These are phyloP conservation scores for Agonopterix heracliana DNA, from an alignment of 2,888 invertebrate species.

Conservation along the genomic window DNA sequence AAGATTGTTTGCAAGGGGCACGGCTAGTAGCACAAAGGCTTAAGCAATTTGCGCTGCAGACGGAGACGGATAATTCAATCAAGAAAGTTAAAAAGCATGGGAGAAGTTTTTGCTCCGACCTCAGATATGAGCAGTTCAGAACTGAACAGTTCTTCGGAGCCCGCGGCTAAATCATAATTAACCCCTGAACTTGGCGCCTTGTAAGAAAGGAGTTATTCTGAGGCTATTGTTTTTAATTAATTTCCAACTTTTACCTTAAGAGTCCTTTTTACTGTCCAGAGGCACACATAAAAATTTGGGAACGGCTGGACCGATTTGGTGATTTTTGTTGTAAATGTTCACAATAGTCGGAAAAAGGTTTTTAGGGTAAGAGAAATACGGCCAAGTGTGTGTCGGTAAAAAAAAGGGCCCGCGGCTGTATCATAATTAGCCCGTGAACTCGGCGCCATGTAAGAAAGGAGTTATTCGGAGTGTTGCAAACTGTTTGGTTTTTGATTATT, in stretches of 20 bases:
- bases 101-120: constrained; percentile 24
- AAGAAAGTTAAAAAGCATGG: constrained; percentile 13
- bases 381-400: no score
- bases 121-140: constrained; percentile 21
- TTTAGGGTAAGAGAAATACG: no score
- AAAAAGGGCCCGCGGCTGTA: constrained; percentile 40
- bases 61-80: no score
- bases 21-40: no score
- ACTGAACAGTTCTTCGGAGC: constrained; percentile 24
- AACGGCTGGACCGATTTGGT: no score
- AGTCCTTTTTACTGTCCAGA: no score
- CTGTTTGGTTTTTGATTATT: no score
- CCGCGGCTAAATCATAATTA: constrained; percentile 50
- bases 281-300: no score
- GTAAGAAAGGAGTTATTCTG: constrained; percentile 37
- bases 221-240: constrained; percentile 54
- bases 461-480: constrained; percentile 43
- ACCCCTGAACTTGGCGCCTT: constrained; percentile 29
- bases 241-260: constrained; percentile 42
- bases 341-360: no score
- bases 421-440: constrained; percentile 49
- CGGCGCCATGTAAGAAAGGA: constrained; percentile 28
- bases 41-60: no score
- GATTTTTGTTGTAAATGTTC: no score
- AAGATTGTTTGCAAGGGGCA: no score